phyloP scores from a whole-genome alignment of 2,797 vertebrate genomes.

The Tamandua tetradactyla region DNA sequence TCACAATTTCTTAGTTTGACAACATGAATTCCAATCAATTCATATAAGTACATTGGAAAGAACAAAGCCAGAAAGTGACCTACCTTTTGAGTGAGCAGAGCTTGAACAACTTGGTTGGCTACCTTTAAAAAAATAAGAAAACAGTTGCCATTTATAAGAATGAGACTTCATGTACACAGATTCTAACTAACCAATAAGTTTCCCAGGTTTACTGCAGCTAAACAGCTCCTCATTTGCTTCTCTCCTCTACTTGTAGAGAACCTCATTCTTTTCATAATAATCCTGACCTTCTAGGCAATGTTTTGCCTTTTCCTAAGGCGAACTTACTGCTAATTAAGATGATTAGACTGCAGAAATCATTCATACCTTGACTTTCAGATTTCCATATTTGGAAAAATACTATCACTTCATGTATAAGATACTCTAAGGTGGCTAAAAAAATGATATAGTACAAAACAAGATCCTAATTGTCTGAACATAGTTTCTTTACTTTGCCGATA shows the following conservation, averaged over 20 bases:
- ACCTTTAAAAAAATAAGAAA: conserved; percentile 87
- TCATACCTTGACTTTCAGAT: conserved; percentile 61
- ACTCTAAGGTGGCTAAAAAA: conserved; percentile 57
- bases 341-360: conserved; percentile 54
- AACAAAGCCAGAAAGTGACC: conserved; percentile 69
- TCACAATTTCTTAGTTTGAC: conserved; percentile 54
- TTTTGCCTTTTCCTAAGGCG: conserved; percentile 62
- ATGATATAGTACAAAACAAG: not conserved
- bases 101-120: conserved; percentile 96
- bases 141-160: conserved; percentile 47
- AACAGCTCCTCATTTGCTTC: conserved; percentile 52
- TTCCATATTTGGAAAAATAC: conserved; percentile 69
- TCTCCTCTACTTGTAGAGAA: not conserved
- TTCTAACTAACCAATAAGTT: conserved; percentile 55
- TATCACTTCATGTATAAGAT: conserved; percentile 66
- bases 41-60: conserved; percentile 28
- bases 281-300: conserved; percentile 43
- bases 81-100: conserved; percentile 97
- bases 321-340: conserved; percentile 71
- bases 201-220: not conserved
- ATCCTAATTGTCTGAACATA: conserved; percentile 66
- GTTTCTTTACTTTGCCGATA: conserved; percentile 25
- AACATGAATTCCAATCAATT: conserved; percentile 19
- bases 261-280: conserved; percentile 63
- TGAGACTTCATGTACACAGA: not conserved